Conservation (phyloP, 2,797 vertebrate genomes). For the Pampus argenteus region DNA sequence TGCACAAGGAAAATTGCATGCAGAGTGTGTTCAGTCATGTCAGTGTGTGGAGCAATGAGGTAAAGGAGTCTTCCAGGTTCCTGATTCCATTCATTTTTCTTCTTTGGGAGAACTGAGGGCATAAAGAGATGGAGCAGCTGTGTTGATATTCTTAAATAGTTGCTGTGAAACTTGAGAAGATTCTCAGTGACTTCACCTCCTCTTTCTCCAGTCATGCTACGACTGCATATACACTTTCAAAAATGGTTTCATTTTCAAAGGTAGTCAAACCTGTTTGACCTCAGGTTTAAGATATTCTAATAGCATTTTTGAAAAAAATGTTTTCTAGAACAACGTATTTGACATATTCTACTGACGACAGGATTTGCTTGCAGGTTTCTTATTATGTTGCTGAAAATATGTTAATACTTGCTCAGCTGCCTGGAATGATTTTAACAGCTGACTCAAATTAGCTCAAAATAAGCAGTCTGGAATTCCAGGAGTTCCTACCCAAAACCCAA, state of each 20-base stretch:
- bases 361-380: constrained; percentile 55
- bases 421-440: constrained; percentile 77
- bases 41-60: constrained; percentile 46
- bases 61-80: constrained; percentile 56
- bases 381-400: constrained; percentile 70
- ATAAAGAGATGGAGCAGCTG: constrained; percentile 81
- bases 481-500: constrained; percentile 64
- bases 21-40: constrained; percentile 35
- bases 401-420: constrained; percentile 76
- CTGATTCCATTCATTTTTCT: constrained; percentile 74
- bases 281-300: constrained; percentile 10
- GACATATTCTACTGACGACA: not conserved
- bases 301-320: not conserved
- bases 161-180: constrained; percentile 64
- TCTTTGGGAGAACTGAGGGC: constrained; percentile 62
- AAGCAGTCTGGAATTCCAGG: constrained; percentile 81
- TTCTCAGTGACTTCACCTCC: constrained; percentile 57
- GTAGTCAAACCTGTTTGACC: constrained; percentile 16
- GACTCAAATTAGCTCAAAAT: constrained; percentile 81
- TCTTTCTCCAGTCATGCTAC: constrained; percentile 9
- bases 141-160: constrained; percentile 78
- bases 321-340: not conserved
- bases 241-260: constrained; percentile 35
- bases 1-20: constrained; percentile 30
- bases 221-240: constrained; percentile 15